These are phyloP conservation scores for Hoplodrina blanda DNA, from an alignment of 2,888 invertebrate species.

Conservation along the genomic window DNA sequence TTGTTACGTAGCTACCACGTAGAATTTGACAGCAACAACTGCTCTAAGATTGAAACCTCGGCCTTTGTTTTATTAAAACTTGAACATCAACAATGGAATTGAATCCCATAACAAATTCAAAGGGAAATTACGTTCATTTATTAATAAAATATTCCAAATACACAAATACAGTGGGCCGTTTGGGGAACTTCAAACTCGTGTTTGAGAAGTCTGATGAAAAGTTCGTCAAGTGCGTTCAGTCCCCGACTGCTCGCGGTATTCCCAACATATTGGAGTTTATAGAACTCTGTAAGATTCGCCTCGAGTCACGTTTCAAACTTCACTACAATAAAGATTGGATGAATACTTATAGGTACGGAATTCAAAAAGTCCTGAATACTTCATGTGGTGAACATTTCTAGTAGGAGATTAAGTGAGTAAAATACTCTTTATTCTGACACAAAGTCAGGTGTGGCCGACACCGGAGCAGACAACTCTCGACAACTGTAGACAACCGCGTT, in stretches of 20 bases:
- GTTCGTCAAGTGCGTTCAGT: slow-evolving; percentile 44
- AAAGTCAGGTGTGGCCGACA: too few species aligned
- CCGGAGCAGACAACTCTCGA: too few species aligned
- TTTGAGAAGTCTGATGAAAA: slow-evolving; percentile 33
- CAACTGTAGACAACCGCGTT: too few species aligned
- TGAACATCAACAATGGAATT: slow-evolving; percentile 2
- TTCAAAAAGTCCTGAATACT: slow-evolving; percentile 15
- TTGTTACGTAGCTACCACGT: not conserved
- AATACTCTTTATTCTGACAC: not conserved
- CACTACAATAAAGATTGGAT: slow-evolving; percentile 49
- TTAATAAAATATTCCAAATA: slow-evolving; percentile 25
- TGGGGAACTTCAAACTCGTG: slow-evolving; percentile 41
- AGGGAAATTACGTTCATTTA: slow-evolving; percentile 25
- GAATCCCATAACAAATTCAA: not conserved
- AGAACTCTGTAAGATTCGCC: slow-evolving; percentile 45
- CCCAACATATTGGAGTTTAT: slow-evolving; percentile 58
- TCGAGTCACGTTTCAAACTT: slow-evolving; percentile 46
- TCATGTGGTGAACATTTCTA: not conserved
- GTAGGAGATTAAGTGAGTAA: not conserved
- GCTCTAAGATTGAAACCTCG: not conserved
- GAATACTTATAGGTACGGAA: slow-evolving; percentile 23
- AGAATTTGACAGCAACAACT: not conserved
- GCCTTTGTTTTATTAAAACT: not conserved
- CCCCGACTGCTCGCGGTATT: slow-evolving; percentile 42
- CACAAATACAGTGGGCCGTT: slow-evolving; percentile 24